Evolutionary conservation across 2,888 invertebrate genomes (phyloP).

Genomic region (Lasioglossum malachurum): DNA sequence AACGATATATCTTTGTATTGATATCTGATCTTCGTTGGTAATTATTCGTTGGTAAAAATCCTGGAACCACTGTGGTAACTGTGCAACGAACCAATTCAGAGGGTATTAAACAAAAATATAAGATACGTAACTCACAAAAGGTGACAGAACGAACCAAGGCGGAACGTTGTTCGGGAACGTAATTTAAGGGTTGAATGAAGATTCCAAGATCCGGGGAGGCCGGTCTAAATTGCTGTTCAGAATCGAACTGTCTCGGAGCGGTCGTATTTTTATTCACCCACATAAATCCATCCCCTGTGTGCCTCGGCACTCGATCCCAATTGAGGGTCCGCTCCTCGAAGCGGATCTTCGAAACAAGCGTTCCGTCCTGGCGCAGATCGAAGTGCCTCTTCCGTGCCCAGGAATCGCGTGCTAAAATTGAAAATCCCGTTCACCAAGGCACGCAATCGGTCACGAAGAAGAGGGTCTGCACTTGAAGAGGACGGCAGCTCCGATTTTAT

Average conservation of each 20-base stretch:
- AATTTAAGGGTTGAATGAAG: background rate
- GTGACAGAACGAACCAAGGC: background rate
- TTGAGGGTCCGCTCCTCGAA: conserved; percentile 42
- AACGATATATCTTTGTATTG: background rate
- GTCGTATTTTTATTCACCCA: conserved; percentile 6
- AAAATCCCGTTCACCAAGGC: conserved; percentile 71
- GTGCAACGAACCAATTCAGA: background rate
- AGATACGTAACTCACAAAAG: background rate
- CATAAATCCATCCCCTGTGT: conserved; percentile 16
- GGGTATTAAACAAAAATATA: background rate
- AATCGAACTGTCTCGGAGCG: background rate
- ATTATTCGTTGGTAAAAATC: too few relatives aligned
- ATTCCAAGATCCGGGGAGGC: background rate
- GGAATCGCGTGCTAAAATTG: conserved; percentile 61
- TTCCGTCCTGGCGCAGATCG: conserved; percentile 49
- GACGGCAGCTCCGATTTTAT: conserved; percentile 76
- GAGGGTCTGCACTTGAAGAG: conserved; percentile 69
- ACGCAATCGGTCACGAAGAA: conserved; percentile 76
- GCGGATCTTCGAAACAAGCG: conserved; percentile 48
- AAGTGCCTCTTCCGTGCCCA: conserved; percentile 57
- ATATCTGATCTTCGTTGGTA: too few relatives aligned
- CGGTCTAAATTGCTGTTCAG: background rate
- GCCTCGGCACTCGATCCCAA: background rate
- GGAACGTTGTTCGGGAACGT: background rate
- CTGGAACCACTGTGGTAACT: too few relatives aligned